A percentile compares a stretch with the other conserved stretches of the same genome.
Evolutionary conservation across 1,140 invertebrate genomes (phyloP).

Genomic region (Macrobrachium nipponense): DNA sequence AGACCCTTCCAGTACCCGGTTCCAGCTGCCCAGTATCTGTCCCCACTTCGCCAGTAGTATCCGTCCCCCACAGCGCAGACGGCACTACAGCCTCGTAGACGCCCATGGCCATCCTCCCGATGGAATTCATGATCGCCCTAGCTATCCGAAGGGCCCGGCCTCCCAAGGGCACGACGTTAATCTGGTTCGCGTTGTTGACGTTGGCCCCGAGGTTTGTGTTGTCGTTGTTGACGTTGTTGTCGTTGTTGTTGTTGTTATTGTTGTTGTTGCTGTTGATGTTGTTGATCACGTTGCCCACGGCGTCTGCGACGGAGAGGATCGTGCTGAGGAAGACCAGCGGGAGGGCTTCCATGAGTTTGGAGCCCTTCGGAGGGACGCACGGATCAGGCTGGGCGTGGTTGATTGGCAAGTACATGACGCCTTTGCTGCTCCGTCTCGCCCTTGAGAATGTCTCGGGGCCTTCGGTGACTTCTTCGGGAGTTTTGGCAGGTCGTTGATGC

Average conservation of each 20-base stretch:
- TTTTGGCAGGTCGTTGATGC: not conserved
- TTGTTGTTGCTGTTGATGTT: slow-evolving; percentile 60
- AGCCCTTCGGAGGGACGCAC: slow-evolving; percentile 42
- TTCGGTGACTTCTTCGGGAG: not conserved
- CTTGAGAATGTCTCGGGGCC: not conserved
- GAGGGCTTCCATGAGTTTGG: slow-evolving; percentile 45
- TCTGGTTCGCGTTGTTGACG: slow-evolving; percentile 59
- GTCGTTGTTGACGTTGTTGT: slow-evolving; percentile 57
- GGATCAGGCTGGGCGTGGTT: slow-evolving; percentile 33
- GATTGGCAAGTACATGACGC: slow-evolving; percentile 55
- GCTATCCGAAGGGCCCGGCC: slow-evolving; percentile 17
- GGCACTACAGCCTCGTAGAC: slow-evolving; percentile 23
- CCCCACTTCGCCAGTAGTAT: not conserved
- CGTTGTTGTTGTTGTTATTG: slow-evolving; percentile 60
- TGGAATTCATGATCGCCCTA: not conserved
- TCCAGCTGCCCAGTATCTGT: not conserved
- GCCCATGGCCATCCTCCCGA: slow-evolving; percentile 9
- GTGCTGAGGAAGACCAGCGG: slow-evolving; percentile 52
- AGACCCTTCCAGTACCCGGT: not conserved
- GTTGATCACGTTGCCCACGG: slow-evolving; percentile 52
- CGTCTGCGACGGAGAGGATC: slow-evolving; percentile 50
- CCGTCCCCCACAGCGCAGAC: not conserved
- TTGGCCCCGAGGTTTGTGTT: slow-evolving; percentile 55
- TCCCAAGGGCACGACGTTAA: slow-evolving; percentile 43
- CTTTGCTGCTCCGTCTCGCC: not conserved